Evolutionary conservation across 1,140 invertebrate genomes (phyloP).

Genomic region (Drosophila subpulchrella): DNA sequence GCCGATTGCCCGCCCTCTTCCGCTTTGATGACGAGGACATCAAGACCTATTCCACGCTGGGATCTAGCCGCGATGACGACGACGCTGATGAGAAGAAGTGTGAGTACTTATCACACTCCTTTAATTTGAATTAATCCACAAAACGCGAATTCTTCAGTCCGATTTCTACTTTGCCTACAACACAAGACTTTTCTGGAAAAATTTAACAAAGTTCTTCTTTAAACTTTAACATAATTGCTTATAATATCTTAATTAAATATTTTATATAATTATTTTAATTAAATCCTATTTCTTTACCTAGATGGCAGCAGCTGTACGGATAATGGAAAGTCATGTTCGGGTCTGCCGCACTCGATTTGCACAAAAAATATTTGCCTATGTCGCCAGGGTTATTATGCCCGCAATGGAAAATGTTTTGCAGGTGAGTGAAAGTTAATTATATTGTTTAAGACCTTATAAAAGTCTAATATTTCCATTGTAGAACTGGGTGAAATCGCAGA

Average conservation of each 20-base stretch:
- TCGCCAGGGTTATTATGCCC: slow-evolving; percentile 69
- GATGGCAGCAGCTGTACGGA: slow-evolving; percentile 76
- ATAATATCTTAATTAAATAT: not conserved
- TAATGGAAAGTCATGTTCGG: slow-evolving; percentile 70
- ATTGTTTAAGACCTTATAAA: not conserved
- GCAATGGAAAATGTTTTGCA: slow-evolving; percentile 80
- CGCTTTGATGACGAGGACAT: slow-evolving; percentile 76
- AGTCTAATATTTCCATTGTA: slow-evolving; percentile 1
- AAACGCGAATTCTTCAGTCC: not conserved
- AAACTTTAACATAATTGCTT: no score
- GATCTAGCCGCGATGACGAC: slow-evolving; percentile 78
- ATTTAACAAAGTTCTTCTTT: no score
- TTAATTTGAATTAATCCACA: not conserved
- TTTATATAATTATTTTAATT: not conserved
- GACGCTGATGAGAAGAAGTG: slow-evolving; percentile 71
- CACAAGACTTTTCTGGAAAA: no score
- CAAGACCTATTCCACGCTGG: slow-evolving; percentile 77
- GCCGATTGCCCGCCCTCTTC: slow-evolving; percentile 64
- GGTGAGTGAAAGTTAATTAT: slow-evolving; percentile 38
- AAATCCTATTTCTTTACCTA: slow-evolving; percentile 9
- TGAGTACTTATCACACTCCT: slow-evolving; percentile 30
- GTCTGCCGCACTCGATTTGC: slow-evolving; percentile 76
- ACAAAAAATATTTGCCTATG: slow-evolving; percentile 73
- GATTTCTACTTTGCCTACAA: no score
- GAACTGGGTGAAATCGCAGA: slow-evolving; percentile 84